Conservation (phyloP, 2,797 vertebrate genomes). For the Vultur gryphus region DNA sequence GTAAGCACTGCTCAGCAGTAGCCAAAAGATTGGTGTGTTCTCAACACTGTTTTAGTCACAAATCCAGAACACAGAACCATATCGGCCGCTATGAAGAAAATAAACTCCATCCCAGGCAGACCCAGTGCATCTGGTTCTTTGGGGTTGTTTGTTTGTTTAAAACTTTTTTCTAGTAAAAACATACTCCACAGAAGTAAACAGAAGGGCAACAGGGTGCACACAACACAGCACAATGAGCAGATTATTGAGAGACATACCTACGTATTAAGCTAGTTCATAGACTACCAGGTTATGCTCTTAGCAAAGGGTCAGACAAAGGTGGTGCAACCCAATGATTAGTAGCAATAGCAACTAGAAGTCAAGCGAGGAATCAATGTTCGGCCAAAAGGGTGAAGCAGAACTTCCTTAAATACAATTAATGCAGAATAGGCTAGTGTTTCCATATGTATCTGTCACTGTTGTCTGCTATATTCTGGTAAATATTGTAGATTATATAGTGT, state of each 20-base stretch:
- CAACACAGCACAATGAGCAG: not conserved
- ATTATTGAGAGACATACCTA: not conserved
- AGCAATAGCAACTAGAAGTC: not conserved
- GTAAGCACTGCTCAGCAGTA: not conserved
- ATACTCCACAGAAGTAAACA: not conserved
- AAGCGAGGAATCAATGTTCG: not conserved
- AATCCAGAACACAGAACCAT: not conserved
- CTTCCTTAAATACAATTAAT: not conserved
- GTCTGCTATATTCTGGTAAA: not conserved
- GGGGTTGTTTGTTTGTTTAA: accelerated
- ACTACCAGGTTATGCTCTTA: not conserved
- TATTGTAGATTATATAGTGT: not conserved
- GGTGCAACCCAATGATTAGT: not conserved
- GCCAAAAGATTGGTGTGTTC: not conserved
- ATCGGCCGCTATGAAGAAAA: not conserved
- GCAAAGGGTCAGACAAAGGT: not conserved
- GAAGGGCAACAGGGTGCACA: not conserved
- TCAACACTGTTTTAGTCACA: not conserved
- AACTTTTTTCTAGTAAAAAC: not conserved
- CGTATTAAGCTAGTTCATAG: not conserved
- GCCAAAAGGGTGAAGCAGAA: not conserved
- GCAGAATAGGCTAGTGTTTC: not conserved
- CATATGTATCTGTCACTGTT: not conserved
- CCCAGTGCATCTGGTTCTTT: not conserved
- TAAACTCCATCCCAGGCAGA: not conserved